These are phyloP conservation scores for Andrena praecox DNA, from an alignment of 2,888 invertebrate genomes.

Conservation along the genomic window DNA sequence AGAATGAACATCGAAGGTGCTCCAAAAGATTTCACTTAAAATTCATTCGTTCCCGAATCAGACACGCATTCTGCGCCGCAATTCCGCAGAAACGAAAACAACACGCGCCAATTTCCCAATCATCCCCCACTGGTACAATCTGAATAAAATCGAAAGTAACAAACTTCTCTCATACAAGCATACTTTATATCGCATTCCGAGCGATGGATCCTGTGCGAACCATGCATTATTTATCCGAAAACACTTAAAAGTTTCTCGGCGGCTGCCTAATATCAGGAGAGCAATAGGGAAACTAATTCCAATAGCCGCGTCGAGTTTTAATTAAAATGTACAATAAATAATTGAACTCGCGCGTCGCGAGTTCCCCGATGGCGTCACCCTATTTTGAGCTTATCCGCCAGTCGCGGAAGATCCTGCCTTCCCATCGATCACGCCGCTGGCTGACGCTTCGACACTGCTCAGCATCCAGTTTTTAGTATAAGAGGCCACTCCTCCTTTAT, in stretches of 20 bases:
- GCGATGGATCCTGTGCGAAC: not conserved
- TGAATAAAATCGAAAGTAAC: not conserved
- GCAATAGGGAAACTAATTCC: conserved; percentile 4
- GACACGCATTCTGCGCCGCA: too few relatives aligned
- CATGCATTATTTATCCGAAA: conserved; percentile 14
- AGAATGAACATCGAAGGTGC: too few relatives aligned
- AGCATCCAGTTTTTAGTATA: conserved; percentile 1
- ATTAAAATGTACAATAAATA: not conserved
- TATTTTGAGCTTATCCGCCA: not conserved
- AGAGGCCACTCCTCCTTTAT: conserved; percentile 33
- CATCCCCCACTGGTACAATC: not conserved
- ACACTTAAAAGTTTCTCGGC: not conserved
- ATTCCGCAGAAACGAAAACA: not conserved
- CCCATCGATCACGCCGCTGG: not conserved
- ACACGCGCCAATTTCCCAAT: not conserved
- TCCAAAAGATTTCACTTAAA: too few relatives aligned
- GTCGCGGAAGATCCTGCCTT: not conserved
- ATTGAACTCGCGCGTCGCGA: not conserved
- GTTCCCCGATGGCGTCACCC: not conserved
- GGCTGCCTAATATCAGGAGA: not conserved
- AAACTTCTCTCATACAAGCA: not conserved
- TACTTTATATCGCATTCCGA: too few relatives aligned
- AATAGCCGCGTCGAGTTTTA: not conserved
- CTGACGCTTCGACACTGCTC: not conserved
- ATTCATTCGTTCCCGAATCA: too few relatives aligned